Evolutionary conservation across 2,113 vertebrate genomes (phyloP), one percentile per base, ranked within the genome.

Genomic region (Petroica traversi): DNA sequence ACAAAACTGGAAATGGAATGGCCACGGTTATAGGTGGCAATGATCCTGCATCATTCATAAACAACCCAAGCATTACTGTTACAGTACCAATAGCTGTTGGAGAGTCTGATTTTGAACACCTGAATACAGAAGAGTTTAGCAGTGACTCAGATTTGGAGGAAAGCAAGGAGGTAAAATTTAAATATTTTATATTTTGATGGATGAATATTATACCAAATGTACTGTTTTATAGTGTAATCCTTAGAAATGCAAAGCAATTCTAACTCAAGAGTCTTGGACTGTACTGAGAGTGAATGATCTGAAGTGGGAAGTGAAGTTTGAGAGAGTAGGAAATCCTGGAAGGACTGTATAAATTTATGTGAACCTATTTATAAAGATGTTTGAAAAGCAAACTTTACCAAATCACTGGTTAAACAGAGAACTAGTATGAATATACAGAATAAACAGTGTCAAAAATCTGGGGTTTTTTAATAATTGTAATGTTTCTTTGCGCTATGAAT

Each of bases 101-200:
- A 73, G 99, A 99, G 96, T 99, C 99, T 40, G 99, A 99, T 97
- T 99, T 99, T 98, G 99, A 99, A 88, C 98, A 98, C 89, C 97
- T 98, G 74, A 99, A 99, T 96, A 99, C 99, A 5, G 99, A 99
- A 71, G 99, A 99, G 81, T 98, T 99, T 96, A 99, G 98, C 98
- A 99, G 99, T 82, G 98, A 98, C 63, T 99, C 99, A 13, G 99
- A 99, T 52, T 85, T 97, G 57, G 98, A 98, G 51, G 98, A 95
- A 93, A 98, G 97, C 95, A 98, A 98, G 93, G 98, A 98, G 99
- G 99, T 99, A 98, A 98, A 98, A 77, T 87, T 88, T 80, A 29
- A 86, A 29, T 77, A 63, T 34, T 81, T 92, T 59, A 1, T 86
- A 43, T 89, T 83, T 71, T 59, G n/a, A n/a, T n/a, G 3, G 79